Conservation (phyloP, 2,888 invertebrate species). For the Diarsia dahlii region DNA sequence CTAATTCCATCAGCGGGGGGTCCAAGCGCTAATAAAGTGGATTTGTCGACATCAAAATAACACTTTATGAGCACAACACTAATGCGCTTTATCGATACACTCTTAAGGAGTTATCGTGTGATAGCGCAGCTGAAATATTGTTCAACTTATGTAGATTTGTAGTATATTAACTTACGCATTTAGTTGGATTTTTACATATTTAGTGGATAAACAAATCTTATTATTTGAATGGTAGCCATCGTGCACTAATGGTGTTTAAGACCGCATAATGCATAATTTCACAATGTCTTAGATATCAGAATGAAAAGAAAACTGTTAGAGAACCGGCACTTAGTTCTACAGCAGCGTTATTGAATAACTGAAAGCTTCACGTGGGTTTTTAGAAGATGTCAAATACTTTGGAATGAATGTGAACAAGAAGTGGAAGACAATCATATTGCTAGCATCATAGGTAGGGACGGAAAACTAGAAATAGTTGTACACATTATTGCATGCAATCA, state of each 20-base stretch:
- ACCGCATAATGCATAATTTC: constrained; percentile 7
- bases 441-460: background rate
- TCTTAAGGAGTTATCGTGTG: constrained; percentile 74
- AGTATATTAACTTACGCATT: constrained; percentile 64
- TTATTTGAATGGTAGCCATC: constrained; percentile 44
- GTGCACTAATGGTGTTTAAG: constrained; percentile 13
- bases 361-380: background rate
- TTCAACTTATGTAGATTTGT: constrained; percentile 66
- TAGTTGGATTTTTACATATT: constrained; percentile 61
- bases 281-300: constrained; percentile 1
- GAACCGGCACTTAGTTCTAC: background rate
- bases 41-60: constrained; percentile 90
- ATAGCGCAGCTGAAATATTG: constrained; percentile 72
- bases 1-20: constrained; percentile 83
- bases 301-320: background rate
- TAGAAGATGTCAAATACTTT: background rate
- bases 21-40: constrained; percentile 88
- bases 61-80: constrained; percentile 86
- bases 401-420: background rate
- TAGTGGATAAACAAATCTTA: constrained; percentile 52
- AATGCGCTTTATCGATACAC: constrained; percentile 84
- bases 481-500: background rate
- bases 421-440: background rate
- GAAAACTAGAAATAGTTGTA: background rate
- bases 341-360: background rate